Evolutionary conservation across 2,113 vertebrate genomes (phyloP).

Genomic region (Forbesichthys papilliferus): DNA sequence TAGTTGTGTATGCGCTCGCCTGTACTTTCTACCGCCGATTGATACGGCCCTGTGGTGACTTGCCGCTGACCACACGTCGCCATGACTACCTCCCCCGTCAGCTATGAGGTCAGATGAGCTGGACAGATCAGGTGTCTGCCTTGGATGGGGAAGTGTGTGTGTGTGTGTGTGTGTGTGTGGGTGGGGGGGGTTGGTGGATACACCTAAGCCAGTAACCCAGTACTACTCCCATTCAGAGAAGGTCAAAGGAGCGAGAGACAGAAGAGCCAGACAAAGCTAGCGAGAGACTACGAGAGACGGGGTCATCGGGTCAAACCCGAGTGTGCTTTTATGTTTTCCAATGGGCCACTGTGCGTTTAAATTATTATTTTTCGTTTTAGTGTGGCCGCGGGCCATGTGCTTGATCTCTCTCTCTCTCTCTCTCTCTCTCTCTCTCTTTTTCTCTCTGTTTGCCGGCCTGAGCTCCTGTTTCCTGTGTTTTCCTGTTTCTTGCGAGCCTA

Average conservation of each 20-base stretch:
- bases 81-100: constrained; percentile 65
- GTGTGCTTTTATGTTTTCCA: constrained; percentile 49
- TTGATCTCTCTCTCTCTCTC: constrained; percentile 22
- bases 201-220: constrained; percentile 8
- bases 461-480: too few relatives aligned
- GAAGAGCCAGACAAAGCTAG: constrained; percentile 25
- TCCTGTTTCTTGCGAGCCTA: too few relatives aligned
- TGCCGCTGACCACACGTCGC: constrained; percentile 48
- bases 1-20: background rate
- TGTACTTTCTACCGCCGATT: constrained; percentile 29
- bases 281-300: constrained; percentile 1
- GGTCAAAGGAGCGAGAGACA: background rate
- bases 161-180: background rate
- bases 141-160: background rate
- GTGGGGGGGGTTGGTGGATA: constrained; percentile 12
- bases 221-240: constrained; percentile 19
- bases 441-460: background rate
- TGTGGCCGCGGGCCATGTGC: constrained; percentile 44
- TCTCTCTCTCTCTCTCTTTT: background rate
- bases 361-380: constrained; percentile 42
- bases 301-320: background rate
- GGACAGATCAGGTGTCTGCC: constrained; percentile 43
- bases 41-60: constrained; percentile 43
- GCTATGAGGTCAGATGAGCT: constrained; percentile 47
- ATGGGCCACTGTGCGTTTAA: constrained; percentile 10